Conservation (phyloP, 2,888 invertebrate species). For the Catonia carolina region DNA sequence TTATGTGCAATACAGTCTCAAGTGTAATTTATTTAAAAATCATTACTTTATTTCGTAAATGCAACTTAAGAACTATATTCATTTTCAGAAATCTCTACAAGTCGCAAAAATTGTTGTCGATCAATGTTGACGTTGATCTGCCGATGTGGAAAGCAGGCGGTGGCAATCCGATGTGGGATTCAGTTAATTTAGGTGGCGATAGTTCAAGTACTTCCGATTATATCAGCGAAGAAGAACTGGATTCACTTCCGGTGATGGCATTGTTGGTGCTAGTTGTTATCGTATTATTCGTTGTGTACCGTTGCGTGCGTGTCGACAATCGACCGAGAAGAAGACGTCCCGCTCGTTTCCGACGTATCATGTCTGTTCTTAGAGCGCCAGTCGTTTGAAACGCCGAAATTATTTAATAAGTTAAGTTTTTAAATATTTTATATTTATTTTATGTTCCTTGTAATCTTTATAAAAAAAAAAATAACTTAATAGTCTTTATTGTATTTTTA, state of each 20-base stretch:
- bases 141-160: slow-evolving; percentile 30
- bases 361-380: slow-evolving; percentile 32
- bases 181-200: slow-evolving; percentile 46
- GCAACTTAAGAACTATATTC: too few relatives aligned
- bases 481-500: too few relatives aligned
- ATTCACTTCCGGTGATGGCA: slow-evolving; percentile 41
- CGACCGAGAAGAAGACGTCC: slow-evolving; percentile 43
- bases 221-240: slow-evolving; percentile 44
- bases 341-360: slow-evolving; percentile 30
- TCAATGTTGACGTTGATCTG: slow-evolving; percentile 42
- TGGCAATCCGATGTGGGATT: not conserved
- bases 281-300: slow-evolving; percentile 40
- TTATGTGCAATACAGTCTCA: too few relatives aligned
- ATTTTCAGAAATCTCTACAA: slow-evolving; percentile 62
- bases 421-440: too few relatives aligned
- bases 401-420: too few relatives aligned
- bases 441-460: too few relatives aligned
- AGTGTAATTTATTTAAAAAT: too few relatives aligned
- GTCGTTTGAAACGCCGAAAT: too few relatives aligned
- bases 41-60: too few relatives aligned
- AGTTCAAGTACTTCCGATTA: slow-evolving; percentile 51
- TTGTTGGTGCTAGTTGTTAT: slow-evolving; percentile 41
- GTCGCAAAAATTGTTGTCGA: slow-evolving; percentile 64
- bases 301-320: slow-evolving; percentile 43
- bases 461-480: too few relatives aligned